Evolutionary conservation across 2,113 vertebrate species (phyloP), one percentile per base, ranked within the genome.

Genomic region (Vulpes lagopus): DNA sequence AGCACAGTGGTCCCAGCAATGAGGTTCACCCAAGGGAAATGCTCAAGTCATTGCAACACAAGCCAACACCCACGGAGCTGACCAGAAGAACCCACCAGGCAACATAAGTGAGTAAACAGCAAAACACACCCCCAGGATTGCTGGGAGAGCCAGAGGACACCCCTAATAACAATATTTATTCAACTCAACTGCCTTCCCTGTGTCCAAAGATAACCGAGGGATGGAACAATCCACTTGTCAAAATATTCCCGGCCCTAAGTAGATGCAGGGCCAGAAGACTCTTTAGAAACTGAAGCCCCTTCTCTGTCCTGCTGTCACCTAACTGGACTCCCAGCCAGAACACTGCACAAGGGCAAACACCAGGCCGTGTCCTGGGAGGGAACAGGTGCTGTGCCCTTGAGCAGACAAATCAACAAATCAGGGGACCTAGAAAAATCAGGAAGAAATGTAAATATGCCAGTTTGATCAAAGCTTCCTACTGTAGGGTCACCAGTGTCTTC

Each of bases 1-100:
- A 16, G 35, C 5, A 23, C 20, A 57, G 81, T 65, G 92, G 35
- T n/a, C 57, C 4, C 0, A 0, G 20, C 7, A 14, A 6, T 1
- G 0, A 7, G 23, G 27, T 15, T 64, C 49, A 2, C 62, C 55
- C 49, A 49, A n/a, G 53, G 19, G 9, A 92, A 89, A 73, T 0
- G 49, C 23, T 51, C 9, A 35, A 55, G 38, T 49, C 69, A 11
- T 3, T 0, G 53, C 7, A 78, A 51, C 6, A 4, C 19, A 15
- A 49, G 27, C 49, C 30, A 32, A 3, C 20, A 0, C 1, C 86
- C 80, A 62, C 43, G 11, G 69, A 32, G 80, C 69, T 62, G 69
- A 25, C 5, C 25, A 8, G n/a, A 79, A 11, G n/a, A 69, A 16
- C 10, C 43, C 30, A n/a, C 22, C 53, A 74, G 80, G 59, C 64